Evolutionary conservation across 1,140 invertebrate genomes (phyloP).

Genomic region (Ips nitidus): DNA sequence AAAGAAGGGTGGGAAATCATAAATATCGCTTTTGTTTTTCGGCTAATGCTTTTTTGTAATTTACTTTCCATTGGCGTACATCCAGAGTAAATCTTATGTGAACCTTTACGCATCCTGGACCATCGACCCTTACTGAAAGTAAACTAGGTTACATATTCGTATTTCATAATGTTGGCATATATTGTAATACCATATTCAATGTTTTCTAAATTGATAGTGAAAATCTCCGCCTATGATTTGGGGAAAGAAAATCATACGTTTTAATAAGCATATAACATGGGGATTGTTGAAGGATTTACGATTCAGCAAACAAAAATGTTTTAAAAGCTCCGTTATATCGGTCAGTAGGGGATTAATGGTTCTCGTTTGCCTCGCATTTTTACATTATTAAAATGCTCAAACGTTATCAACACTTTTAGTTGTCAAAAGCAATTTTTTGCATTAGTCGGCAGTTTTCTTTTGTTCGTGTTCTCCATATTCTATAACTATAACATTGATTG

Average conservation of each 20-base stretch:
- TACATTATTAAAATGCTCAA: too few species aligned
- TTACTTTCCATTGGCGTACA: constrained; percentile 6
- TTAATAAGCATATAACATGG: constrained; percentile 34
- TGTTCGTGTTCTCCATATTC: background rate
- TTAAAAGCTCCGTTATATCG: constrained; percentile 28
- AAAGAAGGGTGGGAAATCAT: constrained; percentile 35
- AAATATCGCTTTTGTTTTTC: constrained; percentile 42
- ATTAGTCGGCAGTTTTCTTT: background rate
- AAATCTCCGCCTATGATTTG: background rate
- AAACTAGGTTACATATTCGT: too few species aligned
- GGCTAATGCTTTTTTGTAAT: constrained; percentile 42
- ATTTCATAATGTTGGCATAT: too few species aligned
- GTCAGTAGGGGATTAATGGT: constrained; percentile 19
- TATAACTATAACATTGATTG: too few species aligned
- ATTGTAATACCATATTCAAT: too few species aligned
- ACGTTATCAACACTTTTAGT: too few species aligned
- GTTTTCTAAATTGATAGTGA: too few species aligned
- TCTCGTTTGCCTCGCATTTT: background rate
- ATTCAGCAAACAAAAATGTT: constrained; percentile 33
- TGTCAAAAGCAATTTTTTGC: background rate
- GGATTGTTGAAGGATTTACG: constrained; percentile 23
- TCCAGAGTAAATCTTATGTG: background rate
- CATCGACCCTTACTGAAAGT: too few species aligned
- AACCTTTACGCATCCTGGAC: too few species aligned
- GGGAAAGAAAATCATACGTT: constrained; percentile 9